Evolutionary conservation across 2,888 invertebrate genomes (phyloP), one percentile per base, ranked within the genome.

Genomic region (Sphinx pinastri): DNA sequence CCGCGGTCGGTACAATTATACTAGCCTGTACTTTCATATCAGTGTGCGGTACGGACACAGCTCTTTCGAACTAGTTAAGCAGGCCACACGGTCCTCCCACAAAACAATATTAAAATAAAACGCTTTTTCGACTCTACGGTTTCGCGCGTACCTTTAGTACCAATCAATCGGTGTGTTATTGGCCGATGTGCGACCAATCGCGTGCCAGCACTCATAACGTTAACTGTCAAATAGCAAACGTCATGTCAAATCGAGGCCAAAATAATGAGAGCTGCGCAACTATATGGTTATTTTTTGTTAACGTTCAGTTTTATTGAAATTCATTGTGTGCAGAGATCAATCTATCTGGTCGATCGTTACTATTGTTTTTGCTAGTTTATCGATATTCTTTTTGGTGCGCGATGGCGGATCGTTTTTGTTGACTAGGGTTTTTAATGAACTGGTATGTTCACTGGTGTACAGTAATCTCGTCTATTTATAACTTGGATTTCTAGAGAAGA

Each of bases 111-210:
- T 49, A 63, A 63, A 63, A 63, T 47, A 47, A 63, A 63, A 63
- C 19, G 13, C 81, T 81, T 74, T 74, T 67, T 71, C 88, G 74
- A 77, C 88, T 91, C 88, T 78, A 87, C 70, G 72, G 79, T 77
- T 87, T 83, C 74, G 77, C 76, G 79, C 73, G 78, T 81, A 77
- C 82, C 81, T 77, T 72, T 73, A 76, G 76, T 87, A 85, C 82
- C 82, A 87, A 88, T 88, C 86, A 84, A 80, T 78, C 76, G 71
- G 72, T 63, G 13, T 72, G 77, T 79, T 80, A 93, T 93, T 93
- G 92, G 93, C 70, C 76, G 80, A 74, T 76, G 73, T 63, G 67
- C 75, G 79, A 79, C 92, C 93, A 92, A 93, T 92, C 75, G 81
- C 76, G 76, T 73, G 51, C 71, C 75, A 74, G 77, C 73, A 71